Conservation (phyloP, 2,113 vertebrate genomes). For the Rafetus swinhoei region DNA sequence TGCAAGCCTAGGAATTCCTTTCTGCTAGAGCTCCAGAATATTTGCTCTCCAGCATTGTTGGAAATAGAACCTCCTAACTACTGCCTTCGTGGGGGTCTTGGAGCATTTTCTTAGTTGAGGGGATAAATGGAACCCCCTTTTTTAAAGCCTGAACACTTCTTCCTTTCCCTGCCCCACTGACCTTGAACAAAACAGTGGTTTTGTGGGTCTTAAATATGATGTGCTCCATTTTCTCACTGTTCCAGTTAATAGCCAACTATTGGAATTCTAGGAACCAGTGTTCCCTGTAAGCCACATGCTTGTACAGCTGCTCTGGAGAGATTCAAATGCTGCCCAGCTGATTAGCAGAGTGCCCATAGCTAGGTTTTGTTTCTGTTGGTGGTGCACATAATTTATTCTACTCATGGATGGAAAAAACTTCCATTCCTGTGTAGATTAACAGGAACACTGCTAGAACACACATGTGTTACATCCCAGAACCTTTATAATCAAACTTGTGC, state of each 20-base stretch:
- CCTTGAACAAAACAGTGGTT: neutral
- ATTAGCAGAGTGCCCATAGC: too few species aligned
- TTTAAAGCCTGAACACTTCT: neutral
- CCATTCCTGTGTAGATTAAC: too few species aligned
- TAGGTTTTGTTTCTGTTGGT: too few species aligned
- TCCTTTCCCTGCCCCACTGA: neutral
- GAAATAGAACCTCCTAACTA: neutral
- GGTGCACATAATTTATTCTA: too few species aligned
- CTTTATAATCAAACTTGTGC: accelerated
- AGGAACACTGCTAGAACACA: too few species aligned
- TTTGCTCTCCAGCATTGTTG: neutral
- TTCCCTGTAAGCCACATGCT: too few species aligned
- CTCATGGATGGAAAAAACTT: too few species aligned
- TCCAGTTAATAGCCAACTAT: too few species aligned
- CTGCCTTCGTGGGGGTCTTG: neutral
- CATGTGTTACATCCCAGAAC: neutral
- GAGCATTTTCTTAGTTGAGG: neutral
- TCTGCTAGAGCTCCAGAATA: neutral
- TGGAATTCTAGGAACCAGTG: too few species aligned
- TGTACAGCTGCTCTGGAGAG: too few species aligned
- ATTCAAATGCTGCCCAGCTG: too few species aligned
- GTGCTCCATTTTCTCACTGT: neutral
- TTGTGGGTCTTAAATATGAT: neutral
- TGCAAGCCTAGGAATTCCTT: neutral
- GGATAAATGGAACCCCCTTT: too few species aligned